A percentile compares a stretch with the other conserved stretches of the same genome.
phyloP scores from a whole-genome alignment of 2,888 invertebrate genomes.

The Agrilus biguttatus region DNA sequence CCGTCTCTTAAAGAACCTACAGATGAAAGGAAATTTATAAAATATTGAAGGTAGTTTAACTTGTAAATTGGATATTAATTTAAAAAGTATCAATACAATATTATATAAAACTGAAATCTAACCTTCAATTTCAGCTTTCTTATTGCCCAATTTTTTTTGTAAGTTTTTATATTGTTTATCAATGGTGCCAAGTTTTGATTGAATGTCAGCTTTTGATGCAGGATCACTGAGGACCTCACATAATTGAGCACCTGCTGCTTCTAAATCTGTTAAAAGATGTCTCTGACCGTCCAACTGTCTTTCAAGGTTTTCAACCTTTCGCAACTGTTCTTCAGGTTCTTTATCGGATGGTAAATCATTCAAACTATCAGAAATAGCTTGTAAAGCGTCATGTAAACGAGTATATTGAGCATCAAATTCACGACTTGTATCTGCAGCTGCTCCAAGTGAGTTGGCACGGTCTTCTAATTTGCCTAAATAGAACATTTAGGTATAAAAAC shows the following conservation, averaged over 20 bases:
- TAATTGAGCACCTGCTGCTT: slow-evolving; percentile 78
- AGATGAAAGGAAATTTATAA: slow-evolving; percentile 2
- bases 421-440: slow-evolving; percentile 82
- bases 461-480: slow-evolving; percentile 58
- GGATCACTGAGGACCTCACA: slow-evolving; percentile 81
- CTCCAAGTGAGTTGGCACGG: slow-evolving; percentile 76
- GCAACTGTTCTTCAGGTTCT: slow-evolving; percentile 74
- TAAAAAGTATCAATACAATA: slow-evolving; percentile 30
- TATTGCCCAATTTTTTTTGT: slow-evolving; percentile 78
- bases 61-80: too few species aligned
- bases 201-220: slow-evolving; percentile 80
- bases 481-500: slow-evolving; percentile 32
- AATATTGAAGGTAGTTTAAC: slow-evolving; percentile 2
- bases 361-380: slow-evolving; percentile 73
- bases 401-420: slow-evolving; percentile 84
- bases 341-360: slow-evolving; percentile 68
- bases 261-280: slow-evolving; percentile 74
- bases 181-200: slow-evolving; percentile 73
- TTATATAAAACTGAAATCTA: not conserved
- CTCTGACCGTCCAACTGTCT: slow-evolving; percentile 79
- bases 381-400: slow-evolving; percentile 72
- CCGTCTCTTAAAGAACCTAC: slow-evolving; percentile 51
- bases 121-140: slow-evolving; percentile 82
- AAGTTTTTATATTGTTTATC: slow-evolving; percentile 77
- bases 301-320: slow-evolving; percentile 77